phyloP scores from a whole-genome alignment of 2,797 vertebrate species.

The Coregonus ussuriensis region DNA sequence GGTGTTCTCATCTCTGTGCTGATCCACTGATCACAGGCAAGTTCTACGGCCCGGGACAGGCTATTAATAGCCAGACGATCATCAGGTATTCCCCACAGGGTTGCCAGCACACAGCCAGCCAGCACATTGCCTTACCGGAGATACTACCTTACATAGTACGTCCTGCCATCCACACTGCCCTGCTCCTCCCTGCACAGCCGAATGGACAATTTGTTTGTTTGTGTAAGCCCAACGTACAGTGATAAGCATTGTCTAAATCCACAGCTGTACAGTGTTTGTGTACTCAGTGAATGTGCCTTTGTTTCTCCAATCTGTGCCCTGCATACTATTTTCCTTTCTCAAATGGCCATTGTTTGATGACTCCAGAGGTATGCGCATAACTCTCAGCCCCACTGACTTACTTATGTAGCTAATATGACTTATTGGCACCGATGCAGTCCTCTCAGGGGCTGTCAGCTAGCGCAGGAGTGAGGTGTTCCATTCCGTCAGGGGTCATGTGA shows the following conservation, averaged over 20 bases:
- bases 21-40: constrained; percentile 54
- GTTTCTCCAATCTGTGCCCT: neutral
- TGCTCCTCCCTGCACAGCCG: neutral
- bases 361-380: constrained; percentile 19
- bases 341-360: constrained; percentile 8
- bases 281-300: constrained; percentile 5
- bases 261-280: constrained; percentile 12
- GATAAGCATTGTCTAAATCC: neutral
- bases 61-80: constrained; percentile 72
- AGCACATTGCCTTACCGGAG: neutral
- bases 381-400: constrained; percentile 10
- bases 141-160: neutral
- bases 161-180: too few species aligned
- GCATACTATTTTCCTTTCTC: constrained; percentile 12
- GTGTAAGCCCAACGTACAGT: neutral
- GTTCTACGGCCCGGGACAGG: constrained; percentile 42
- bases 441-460: neutral
- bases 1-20: constrained; percentile 39
- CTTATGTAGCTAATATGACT: neutral
- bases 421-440: neutral
- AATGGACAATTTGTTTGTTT: neutral
- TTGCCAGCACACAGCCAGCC: constrained; percentile 18
- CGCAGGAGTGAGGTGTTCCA: neutral
- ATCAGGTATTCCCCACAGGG: constrained; percentile 64
- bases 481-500: neutral